Evolutionary conservation across 2,113 vertebrate species (phyloP).

Genomic region (Acrocephalus arundinaceus): DNA sequence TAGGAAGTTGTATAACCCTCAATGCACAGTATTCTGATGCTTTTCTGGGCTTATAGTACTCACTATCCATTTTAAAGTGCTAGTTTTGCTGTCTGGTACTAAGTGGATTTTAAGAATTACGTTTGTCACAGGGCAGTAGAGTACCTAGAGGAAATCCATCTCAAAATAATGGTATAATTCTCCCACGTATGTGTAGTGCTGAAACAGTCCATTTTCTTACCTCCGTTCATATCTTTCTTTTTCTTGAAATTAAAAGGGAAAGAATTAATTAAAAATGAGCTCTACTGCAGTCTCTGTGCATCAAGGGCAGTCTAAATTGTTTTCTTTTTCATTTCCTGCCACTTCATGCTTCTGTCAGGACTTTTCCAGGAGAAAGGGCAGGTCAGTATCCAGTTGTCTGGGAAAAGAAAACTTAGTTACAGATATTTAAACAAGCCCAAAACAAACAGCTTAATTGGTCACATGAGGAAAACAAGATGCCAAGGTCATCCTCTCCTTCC

Average conservation of each 20-base stretch:
- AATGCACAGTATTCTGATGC: background rate
- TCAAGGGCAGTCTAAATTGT: constrained; percentile 5
- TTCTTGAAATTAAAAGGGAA: background rate
- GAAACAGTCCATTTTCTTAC: background rate
- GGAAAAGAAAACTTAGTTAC: constrained; percentile 9
- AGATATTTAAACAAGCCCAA: constrained; percentile 19
- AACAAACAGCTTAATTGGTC: background rate
- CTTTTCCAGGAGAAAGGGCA: constrained; percentile 6
- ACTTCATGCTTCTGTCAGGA: background rate
- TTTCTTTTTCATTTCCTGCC: constrained; percentile 42
- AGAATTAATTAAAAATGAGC: background rate
- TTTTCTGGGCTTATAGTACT: background rate
- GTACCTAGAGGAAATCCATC: background rate
- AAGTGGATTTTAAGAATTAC: background rate
- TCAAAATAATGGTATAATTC: background rate
- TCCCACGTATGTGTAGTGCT: background rate
- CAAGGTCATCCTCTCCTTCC: constrained; percentile 4
- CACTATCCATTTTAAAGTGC: background rate
- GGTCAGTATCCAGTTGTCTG: constrained; percentile 2
- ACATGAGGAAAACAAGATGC: background rate
- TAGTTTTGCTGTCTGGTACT: background rate
- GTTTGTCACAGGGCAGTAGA: background rate
- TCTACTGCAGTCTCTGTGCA: background rate
- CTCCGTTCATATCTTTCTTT: background rate
- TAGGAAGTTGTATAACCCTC: background rate